Percentiles rank a stretch among this genome's conserved stretches.
Conservation (phyloP, 2,797 vertebrate genomes). For the Myripristis murdjan region DNA sequence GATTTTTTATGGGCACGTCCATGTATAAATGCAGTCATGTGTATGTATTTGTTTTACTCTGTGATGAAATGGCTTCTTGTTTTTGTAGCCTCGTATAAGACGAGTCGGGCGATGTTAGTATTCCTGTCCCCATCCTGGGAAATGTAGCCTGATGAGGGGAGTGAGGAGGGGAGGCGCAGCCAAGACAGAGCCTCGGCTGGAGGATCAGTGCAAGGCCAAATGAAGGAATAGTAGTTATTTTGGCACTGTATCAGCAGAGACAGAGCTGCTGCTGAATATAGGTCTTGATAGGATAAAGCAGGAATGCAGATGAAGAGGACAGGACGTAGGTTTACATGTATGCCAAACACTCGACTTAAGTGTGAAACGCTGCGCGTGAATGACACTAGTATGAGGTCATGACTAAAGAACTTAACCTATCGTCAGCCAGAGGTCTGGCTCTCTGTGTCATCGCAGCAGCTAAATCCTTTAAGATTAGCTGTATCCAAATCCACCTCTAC, state of each 20-base stretch:
- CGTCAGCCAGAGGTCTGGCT: constrained; percentile 31
- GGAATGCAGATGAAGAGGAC: constrained; percentile 74
- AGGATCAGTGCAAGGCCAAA: constrained; percentile 74
- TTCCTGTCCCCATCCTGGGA: constrained; percentile 76
- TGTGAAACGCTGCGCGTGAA: constrained; percentile 44
- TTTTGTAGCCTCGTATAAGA: constrained; percentile 56
- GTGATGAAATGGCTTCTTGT: constrained; percentile 53
- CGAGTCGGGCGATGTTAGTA: constrained; percentile 74
- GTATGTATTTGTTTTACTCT: constrained; percentile 5
- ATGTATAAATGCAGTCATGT: constrained; percentile 9
- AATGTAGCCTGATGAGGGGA: constrained; percentile 56
- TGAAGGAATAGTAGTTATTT: constrained; percentile 73
- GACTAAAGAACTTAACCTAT: constrained; percentile 50
- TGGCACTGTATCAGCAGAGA: constrained; percentile 72
- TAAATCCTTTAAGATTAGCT: constrained; percentile 21
- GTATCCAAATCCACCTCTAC: background rate
- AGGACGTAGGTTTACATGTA: constrained; percentile 49
- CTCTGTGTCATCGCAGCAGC: background rate
- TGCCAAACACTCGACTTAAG: constrained; percentile 40
- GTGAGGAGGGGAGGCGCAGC: constrained; percentile 28
- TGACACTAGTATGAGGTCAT: constrained; percentile 53
- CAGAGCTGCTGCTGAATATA: constrained; percentile 55
- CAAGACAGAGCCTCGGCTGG: constrained; percentile 55
- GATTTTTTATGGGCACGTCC: constrained; percentile 7
- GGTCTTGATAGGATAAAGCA: constrained; percentile 60